phyloP scores from a whole-genome alignment of 2,888 invertebrate species.

The Prosapia bicincta region DNA sequence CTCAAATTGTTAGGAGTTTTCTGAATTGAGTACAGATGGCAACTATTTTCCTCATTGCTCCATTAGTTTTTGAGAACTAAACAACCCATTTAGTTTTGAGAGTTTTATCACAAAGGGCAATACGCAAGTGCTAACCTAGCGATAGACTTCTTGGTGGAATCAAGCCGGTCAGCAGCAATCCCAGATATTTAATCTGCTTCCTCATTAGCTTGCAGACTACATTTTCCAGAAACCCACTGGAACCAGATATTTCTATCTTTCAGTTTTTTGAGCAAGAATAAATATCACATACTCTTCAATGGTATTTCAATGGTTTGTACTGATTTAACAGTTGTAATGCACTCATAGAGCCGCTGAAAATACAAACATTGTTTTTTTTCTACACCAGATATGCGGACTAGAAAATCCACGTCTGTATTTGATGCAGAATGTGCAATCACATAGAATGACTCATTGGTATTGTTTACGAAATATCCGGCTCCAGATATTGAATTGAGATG shows the following conservation, averaged over 20 bases:
- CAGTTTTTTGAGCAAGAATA: not conserved
- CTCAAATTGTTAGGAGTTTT: not conserved
- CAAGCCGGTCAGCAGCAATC: not conserved
- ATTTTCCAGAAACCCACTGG: not conserved
- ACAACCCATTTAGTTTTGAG: not conserved
- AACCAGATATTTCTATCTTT: not conserved
- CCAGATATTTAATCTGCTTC: not conserved
- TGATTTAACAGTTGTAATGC: not conserved
- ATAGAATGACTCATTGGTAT: not conserved
- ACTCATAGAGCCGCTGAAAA: not conserved
- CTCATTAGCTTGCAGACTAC: slow-evolving; percentile 7
- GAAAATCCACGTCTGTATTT: not conserved
- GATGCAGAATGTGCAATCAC: not conserved
- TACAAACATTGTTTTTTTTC: not conserved
- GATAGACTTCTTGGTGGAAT: not conserved
- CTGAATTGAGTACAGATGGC: not conserved
- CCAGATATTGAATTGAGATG: not conserved
- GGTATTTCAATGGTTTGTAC: not conserved
- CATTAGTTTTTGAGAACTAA: too few relatives aligned
- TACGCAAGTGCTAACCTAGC: not conserved
- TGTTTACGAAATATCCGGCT: not conserved
- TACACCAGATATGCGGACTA: not conserved
- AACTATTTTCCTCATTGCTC: not conserved
- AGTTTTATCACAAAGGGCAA: too few relatives aligned
- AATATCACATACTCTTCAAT: not conserved